These are phyloP conservation scores for Hirtodrosophila histrioides DNA, from an alignment of 2,888 invertebrate genomes.

Conservation along the genomic window DNA sequence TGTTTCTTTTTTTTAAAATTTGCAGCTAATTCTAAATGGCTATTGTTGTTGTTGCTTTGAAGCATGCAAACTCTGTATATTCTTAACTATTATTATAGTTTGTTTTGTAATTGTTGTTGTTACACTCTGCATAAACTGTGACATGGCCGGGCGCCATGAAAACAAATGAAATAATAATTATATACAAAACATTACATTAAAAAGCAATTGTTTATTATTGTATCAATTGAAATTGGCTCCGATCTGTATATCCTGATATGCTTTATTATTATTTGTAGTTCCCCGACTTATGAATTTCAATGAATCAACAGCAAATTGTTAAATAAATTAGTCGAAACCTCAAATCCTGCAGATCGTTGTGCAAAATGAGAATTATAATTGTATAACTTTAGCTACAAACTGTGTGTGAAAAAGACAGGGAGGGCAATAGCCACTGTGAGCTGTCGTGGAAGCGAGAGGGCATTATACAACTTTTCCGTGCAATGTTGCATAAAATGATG, in stretches of 20 bases:
- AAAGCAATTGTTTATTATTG: slow-evolving; percentile 18
- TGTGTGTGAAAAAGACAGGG: too few relatives aligned
- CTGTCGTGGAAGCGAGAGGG: too few relatives aligned
- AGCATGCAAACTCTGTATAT: slow-evolving; percentile 10
- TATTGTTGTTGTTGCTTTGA: slow-evolving; percentile 23
- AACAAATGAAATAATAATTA: slow-evolving; percentile 17
- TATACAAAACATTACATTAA: slow-evolving; percentile 19
- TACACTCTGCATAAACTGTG: slow-evolving; percentile 37
- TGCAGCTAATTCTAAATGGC: slow-evolving; percentile 4
- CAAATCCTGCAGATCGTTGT: not conserved
- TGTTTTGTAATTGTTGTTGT: slow-evolving; percentile 44
- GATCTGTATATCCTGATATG: not conserved
- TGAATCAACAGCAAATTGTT: not conserved
- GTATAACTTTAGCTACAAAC: too few relatives aligned
- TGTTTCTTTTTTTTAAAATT: slow-evolving; percentile 5
- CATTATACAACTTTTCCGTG: too few relatives aligned
- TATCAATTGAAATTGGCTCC: not conserved
- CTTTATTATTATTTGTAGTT: too few relatives aligned
- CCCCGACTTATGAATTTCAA: too few relatives aligned
- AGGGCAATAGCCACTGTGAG: too few relatives aligned
- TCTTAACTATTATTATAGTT: slow-evolving; percentile 15
- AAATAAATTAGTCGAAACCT: not conserved
- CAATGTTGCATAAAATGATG: too few relatives aligned
- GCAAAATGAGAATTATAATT: too few relatives aligned
- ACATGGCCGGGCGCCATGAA: slow-evolving; percentile 58